Evolutionary conservation across 1,140 invertebrate species (phyloP).

Genomic region (Ceratosolen solmsi): DNA sequence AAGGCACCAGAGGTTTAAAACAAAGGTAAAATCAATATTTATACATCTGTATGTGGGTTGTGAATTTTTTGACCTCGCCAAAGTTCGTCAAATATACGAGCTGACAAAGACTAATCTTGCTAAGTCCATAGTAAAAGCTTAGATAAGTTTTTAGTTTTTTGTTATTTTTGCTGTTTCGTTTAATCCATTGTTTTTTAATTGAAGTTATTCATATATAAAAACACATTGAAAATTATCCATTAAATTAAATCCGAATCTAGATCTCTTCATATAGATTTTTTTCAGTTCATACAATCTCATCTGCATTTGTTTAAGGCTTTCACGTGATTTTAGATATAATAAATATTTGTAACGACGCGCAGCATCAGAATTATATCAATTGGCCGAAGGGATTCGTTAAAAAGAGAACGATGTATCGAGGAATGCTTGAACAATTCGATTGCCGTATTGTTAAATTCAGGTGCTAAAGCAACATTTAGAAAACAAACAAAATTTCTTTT

Average conservation of each 20-base stretch:
- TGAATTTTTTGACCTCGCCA: neutral
- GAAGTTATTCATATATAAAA: too few species aligned
- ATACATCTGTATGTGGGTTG: slow-evolving; percentile 21
- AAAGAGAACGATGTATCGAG: slow-evolving; percentile 9
- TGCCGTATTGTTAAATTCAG: too few species aligned
- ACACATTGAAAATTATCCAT: too few species aligned
- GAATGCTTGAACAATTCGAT: neutral
- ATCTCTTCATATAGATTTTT: neutral
- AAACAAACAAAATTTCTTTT: too few species aligned
- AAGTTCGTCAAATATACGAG: neutral
- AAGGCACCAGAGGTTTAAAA: slow-evolving; percentile 38
- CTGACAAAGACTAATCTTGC: neutral
- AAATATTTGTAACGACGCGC: slow-evolving; percentile 9
- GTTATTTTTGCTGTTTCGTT: too few species aligned
- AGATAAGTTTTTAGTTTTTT: too few species aligned
- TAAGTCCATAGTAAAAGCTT: neutral
- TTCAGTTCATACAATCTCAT: neutral
- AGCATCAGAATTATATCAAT: neutral
- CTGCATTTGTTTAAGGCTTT: slow-evolving; percentile 24
- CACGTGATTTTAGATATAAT: slow-evolving; percentile 34
- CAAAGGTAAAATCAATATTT: slow-evolving; percentile 26
- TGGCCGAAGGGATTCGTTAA: slow-evolving; percentile 21
- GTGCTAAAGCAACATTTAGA: too few species aligned
- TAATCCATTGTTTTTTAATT: too few species aligned
- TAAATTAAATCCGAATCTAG: neutral